These are phyloP conservation scores for Pelodiscus sinensis DNA, from an alignment of 2,113 vertebrate species.

Conservation along the genomic window DNA sequence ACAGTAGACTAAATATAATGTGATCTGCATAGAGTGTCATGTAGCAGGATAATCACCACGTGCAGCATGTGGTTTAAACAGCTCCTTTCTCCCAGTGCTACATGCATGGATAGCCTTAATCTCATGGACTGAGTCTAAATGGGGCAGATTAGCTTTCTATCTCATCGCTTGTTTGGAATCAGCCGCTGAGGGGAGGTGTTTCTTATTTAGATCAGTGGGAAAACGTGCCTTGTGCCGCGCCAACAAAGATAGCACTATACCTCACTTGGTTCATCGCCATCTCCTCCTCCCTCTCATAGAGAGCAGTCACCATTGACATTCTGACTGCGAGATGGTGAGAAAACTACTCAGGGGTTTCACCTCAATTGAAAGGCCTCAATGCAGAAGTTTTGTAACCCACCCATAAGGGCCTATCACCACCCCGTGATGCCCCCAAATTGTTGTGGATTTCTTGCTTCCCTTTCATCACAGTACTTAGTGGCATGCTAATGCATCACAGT, in stretches of 20 bases:
- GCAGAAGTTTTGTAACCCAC: not conserved
- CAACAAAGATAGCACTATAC: constrained; percentile 24
- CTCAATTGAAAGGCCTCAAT: not conserved
- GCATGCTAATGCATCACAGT: not conserved
- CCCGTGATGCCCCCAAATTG: not conserved
- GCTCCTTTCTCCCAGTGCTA: constrained; percentile 51
- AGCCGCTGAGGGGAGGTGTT: constrained; percentile 25
- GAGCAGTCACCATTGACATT: not conserved
- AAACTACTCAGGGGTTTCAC: not conserved
- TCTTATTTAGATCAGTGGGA: not conserved
- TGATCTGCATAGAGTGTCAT: constrained; percentile 68
- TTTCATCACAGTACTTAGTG: not conserved
- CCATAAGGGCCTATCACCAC: not conserved
- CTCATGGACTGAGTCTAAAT: constrained; percentile 70
- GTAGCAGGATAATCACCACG: constrained; percentile 61
- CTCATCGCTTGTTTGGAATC: constrained; percentile 65
- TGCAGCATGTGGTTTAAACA: constrained; percentile 60
- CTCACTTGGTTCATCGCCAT: not conserved
- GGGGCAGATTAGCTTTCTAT: constrained; percentile 70
- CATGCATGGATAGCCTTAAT: constrained; percentile 53
- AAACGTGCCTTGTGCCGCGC: not conserved
- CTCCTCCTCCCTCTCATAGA: not conserved
- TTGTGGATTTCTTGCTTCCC: fast-evolving
- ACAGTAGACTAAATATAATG: constrained; percentile 52
- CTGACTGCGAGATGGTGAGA: not conserved